Percentiles rank a stretch among this genome's conserved stretches.
These are phyloP conservation scores for Drosophila kohkoa DNA, from an alignment of 1,140 invertebrate genomes.

Conservation along the genomic window DNA sequence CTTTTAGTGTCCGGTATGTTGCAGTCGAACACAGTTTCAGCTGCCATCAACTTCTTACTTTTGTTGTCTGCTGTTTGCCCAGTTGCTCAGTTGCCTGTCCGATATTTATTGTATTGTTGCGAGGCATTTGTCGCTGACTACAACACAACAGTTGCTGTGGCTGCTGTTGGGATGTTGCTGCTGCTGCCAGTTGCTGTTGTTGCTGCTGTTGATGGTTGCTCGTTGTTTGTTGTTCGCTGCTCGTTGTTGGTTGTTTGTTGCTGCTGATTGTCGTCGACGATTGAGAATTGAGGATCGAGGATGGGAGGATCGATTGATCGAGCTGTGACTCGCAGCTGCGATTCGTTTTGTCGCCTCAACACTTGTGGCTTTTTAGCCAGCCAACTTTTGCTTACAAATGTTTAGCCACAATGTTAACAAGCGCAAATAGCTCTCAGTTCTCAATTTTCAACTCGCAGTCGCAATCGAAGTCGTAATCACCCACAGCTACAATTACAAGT, in stretches of 20 bases:
- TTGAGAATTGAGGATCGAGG: constrained; percentile 22
- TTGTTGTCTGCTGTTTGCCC: constrained; percentile 11
- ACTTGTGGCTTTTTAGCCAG: constrained; percentile 43
- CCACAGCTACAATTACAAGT: constrained; percentile 71
- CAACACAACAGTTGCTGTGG: constrained; percentile 46
- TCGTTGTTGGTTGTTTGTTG: constrained; percentile 63
- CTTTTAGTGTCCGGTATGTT: too few relatives aligned
- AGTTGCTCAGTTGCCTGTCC: constrained; percentile 45
- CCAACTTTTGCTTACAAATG: constrained; percentile 16
- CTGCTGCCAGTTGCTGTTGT: constrained; percentile 22
- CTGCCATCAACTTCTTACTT: constrained; percentile 17
- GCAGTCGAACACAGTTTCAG: neutral
- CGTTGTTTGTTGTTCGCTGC: constrained; percentile 30
- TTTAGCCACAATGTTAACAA: constrained; percentile 45
- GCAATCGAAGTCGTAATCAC: constrained; percentile 20
- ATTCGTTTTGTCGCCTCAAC: constrained; percentile 59
- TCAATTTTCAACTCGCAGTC: too few relatives aligned
- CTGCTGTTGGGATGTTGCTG: constrained; percentile 30
- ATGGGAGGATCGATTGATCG: constrained; percentile 69
- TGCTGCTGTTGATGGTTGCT: constrained; percentile 37
- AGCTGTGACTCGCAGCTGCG: constrained; percentile 29
- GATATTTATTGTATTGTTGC: constrained; percentile 80
- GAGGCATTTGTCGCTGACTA: constrained; percentile 64
- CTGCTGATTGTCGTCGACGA: constrained; percentile 70
- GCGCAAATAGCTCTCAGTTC: constrained; percentile 27